Base-by-base conservation (phyloP, 2,113 vertebrate species). In the Otis tarda region DNA sequence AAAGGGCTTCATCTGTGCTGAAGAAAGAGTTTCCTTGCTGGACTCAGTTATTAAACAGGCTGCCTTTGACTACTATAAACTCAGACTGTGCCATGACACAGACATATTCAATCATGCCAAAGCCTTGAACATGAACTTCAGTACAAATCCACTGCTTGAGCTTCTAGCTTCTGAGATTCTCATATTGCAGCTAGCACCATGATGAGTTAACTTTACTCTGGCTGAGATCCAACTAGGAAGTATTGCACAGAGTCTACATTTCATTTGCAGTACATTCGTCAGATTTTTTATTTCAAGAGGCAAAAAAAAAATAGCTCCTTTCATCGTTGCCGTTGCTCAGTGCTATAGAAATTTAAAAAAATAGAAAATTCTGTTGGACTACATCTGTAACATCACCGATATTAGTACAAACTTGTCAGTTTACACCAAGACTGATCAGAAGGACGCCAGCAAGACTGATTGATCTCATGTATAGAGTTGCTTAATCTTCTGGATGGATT, bases 401-500 rank as follows among this genome's bases (percentile, higher is more conserved):
- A 21, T 61, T 31, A n/a, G 27, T 19, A 39, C 12, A 83, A 50
- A 39, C 18, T 23, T 52, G 25, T 25, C 31, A 22, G 17, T 75
- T 89, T 50, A 47, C 17, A 25, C 27, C 61, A 65, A 13, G 18
- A 71, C 50, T 12, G 33, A 69, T 41, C 39, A 23, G 56, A 55
- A 50, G 28, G 21, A 70, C 14, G 14, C 30, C 37, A 76, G 57
- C 20, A 74, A 64, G 49, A 83, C 13, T 12, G 61, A 5, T 20
- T 49, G 59, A 52, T 59, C 30, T 95, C 75, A 97, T 11, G 21
- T 3, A 50, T 98, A 97, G 27, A 97, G 65, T 7, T 59, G 64
- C 37, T 97, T 96, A 57, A 98, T 97, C 85, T 97, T 98, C 24
- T 37, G 75, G 39, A 98, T 8, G 2, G 97, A 97, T 13, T 52